Percentiles rank a stretch among this genome's conserved stretches.
Conservation (phyloP, 92 coral and sea anemone genomes). For the Heteractis magnifica region DNA sequence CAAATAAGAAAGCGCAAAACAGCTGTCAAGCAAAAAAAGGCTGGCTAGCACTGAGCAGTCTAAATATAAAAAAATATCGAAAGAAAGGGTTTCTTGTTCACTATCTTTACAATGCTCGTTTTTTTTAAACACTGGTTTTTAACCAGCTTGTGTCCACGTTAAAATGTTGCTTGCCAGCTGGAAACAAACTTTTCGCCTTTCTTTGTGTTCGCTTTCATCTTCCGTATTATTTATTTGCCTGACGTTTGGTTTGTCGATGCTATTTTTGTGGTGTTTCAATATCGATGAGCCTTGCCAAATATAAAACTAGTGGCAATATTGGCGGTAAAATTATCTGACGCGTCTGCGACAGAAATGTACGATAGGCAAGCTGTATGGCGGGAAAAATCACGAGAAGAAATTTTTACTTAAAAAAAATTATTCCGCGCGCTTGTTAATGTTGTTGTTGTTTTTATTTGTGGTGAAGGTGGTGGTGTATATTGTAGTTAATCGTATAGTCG, state of each 20-base stretch:
- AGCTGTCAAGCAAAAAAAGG: too few species aligned
- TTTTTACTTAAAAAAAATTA: not conserved
- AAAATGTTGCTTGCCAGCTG: too few species aligned
- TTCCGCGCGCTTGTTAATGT: not conserved
- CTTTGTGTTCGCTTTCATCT: not conserved
- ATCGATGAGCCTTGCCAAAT: not conserved
- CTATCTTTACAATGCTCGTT: too few species aligned
- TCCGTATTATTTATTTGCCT: too few species aligned
- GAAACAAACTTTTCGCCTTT: not conserved
- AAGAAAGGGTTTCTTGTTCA: too few species aligned
- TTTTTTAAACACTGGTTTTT: too few species aligned
- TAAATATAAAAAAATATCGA: too few species aligned
- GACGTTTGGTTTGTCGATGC: not conserved
- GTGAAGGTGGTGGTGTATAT: not conserved
- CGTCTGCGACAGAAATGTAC: not conserved
- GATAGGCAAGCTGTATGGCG: not conserved
- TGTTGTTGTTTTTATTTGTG: too few species aligned
- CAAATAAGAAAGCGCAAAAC: too few species aligned
- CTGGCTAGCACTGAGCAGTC: too few species aligned
- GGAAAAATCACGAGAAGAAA: not conserved
- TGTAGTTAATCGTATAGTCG: too few species aligned
- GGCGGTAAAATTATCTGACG: not conserved
- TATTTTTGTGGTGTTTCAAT: not conserved
- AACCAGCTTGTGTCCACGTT: too few species aligned
- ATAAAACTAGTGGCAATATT: not conserved